Base-by-base conservation (phyloP, 1,140 invertebrate genomes). In the Cataglyphis hispanica region DNA sequence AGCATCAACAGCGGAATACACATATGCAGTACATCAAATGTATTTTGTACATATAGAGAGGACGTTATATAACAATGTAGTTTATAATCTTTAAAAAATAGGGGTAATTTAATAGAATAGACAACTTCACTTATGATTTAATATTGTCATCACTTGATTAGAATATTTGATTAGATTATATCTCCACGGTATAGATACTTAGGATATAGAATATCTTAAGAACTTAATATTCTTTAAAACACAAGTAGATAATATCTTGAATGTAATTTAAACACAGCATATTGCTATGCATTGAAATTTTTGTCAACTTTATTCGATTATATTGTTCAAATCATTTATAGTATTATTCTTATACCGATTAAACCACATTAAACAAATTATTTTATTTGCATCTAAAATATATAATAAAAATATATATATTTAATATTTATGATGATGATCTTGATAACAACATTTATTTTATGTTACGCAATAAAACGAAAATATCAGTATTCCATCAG, bases 351-450 rank as follows among this genome's bases (percentile, higher is more conserved):
- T 31, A 5, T 6, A 50, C 7, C 1, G n/a, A 46, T 74, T 34
- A n/a, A n/a, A n/a, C n/a, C n/a, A 6, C 27, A 8, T 6, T 56
- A 11, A 19, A 16, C 11, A 19, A 74, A 34, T 0, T 56, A 31
- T 53, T 37, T 75, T 58, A 75, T 58, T 19, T 37, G 22, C 2
- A 58, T 75, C n/a, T 75, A 40, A 58, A 75, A 75, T 37, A 25
- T 16, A 22, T 19, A 16, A 22, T 6, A 56, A 11, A 58, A 25
- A 5, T 10, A 37, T 1, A 11, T 2, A 7, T 40, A 8, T 37
- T n/a, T 27, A 34, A 46, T 19, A 50, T 53, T 53, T 70, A 70
- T 6, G 19, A 0, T 19, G n/a, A 8, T 16, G 53, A 34, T 70
- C 2, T 53, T 31, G 31, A 43, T 43, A 63, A 77, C 61, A 43